phyloP scores from a whole-genome alignment of 2,888 invertebrate species.

The Leptinotarsa haldemani region DNA sequence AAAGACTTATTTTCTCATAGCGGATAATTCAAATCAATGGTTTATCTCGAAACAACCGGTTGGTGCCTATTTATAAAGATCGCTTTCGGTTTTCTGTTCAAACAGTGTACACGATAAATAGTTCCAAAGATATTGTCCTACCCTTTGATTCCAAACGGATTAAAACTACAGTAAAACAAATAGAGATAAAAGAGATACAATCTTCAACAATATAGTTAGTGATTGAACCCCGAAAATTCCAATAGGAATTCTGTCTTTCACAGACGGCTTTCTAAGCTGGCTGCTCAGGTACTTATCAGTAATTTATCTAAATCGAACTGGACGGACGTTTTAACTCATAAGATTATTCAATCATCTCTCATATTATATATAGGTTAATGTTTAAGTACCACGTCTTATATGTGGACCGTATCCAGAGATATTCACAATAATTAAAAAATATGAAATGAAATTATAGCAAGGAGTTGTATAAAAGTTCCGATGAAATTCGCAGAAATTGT shows the following conservation, averaged over 20 bases:
- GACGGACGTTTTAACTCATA: constrained; percentile 3
- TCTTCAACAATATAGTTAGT: constrained; percentile 5
- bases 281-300: constrained; percentile 11
- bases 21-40: neutral
- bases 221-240: constrained; percentile 1
- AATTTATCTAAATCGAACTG: constrained; percentile 15
- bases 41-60: neutral
- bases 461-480: no score
- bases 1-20: neutral
- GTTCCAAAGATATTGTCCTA: constrained; percentile 23
- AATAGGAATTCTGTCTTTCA: neutral
- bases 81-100: neutral
- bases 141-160: constrained; percentile 33
- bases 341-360: constrained; percentile 16
- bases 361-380: constrained; percentile 1
- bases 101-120: neutral
- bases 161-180: constrained; percentile 29
- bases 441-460: no score
- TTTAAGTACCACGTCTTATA: neutral
- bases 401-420: neutral
- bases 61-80: neutral
- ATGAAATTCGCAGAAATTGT: no score
- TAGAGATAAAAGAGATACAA: neutral
- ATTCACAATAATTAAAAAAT: neutral
- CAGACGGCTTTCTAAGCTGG: constrained; percentile 2